These are phyloP conservation scores for Neotragus pygmaeus DNA, from an alignment of 2,113 vertebrate species.

Conservation along the genomic window DNA sequence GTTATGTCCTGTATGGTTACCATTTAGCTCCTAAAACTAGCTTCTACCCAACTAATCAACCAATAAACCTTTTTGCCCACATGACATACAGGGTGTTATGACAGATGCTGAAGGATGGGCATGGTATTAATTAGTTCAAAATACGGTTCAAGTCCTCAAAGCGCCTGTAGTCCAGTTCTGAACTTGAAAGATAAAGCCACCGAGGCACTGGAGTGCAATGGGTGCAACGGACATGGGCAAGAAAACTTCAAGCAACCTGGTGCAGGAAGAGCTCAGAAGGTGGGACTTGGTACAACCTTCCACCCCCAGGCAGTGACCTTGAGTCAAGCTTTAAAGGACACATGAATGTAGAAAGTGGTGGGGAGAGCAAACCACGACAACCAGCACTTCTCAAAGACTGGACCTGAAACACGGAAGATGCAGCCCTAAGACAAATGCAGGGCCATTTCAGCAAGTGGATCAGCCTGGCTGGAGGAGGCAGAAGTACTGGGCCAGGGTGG, in stretches of 20 bases:
- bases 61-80: neutral
- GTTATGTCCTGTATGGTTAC: neutral
- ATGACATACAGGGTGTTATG: neutral
- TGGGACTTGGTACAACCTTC: neutral
- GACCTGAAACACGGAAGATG: neutral
- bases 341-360: neutral
- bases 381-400: neutral
- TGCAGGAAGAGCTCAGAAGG: neutral
- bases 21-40: neutral
- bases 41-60: neutral
- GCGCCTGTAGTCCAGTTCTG: neutral
- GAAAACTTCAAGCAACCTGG: neutral
- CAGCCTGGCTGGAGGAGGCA: neutral
- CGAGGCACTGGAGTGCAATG: neutral
- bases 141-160: neutral
- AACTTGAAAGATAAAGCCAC: neutral
- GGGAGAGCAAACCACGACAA: neutral
- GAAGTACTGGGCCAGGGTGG: neutral
- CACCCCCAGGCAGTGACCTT: fast-evolving
- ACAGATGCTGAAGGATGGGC: neutral
- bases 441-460: neutral
- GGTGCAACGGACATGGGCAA: neutral
- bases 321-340: neutral
- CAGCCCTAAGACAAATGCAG: neutral
- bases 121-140: neutral